Base-by-base conservation (phyloP, 2,888 invertebrate species). In the Fragum whitleyi region DNA sequence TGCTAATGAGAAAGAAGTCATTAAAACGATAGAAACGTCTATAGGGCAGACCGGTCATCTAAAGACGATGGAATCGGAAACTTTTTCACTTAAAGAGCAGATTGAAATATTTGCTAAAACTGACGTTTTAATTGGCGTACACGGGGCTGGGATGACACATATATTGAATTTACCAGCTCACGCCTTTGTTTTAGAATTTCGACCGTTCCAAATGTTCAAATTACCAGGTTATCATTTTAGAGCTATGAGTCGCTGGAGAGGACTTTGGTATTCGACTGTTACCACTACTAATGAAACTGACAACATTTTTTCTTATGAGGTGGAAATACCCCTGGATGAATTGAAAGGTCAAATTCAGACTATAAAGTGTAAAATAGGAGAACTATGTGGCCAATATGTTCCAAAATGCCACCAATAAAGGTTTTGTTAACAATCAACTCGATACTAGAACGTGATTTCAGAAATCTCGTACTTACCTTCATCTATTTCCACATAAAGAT, bases 121-220 rank as follows among this genome's bases (percentile, higher is more conserved):
- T 0, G 85, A 85, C 28, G 28, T 85, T 29, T 32, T 85, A 9
- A 75, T 85, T 23, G 85, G 81, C 11, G 81, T 82, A 79, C 85
- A 85, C 42, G 85, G 85, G 16, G 85, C 85, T 1, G 85, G 85
- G 0, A 79, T 82, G 65, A 47, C 81, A 3, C 81, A 85, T 53
- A 36, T 72, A 5, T 57, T 79, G 75, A 70, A 68, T 51, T 67
- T 85, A 23, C 85, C 81, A 36, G 47, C 53, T 19, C 79, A 82
- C 28, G 85, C 85, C 9, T 71, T 70, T 1, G 77, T 85, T 5
- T 67, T 85, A 9, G 85, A 85, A 77, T 71, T 79, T 5, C 47
- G 47, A 47, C 14, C 47, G 3, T 47, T 19, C 2, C 14, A 47
- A 14, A 47, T 9, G 47, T 14, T 19, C 47, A 47, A 47, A 47